Percentiles rank a stretch among this genome's conserved stretches.
Conservation (phyloP, 2,797 vertebrate species). For the Sebastes matsubarae region DNA sequence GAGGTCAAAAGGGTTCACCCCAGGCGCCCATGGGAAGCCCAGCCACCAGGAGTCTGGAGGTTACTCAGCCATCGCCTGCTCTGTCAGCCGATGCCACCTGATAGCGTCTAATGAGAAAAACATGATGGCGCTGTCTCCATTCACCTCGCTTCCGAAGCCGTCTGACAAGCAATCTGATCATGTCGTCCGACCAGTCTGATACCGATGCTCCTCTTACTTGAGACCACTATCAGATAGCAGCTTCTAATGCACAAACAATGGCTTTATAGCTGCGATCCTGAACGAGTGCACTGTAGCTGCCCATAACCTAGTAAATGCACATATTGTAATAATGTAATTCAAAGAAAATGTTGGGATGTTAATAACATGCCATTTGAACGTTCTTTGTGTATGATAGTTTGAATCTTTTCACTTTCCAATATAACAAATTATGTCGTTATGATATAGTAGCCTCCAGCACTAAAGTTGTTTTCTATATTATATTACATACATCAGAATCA, state of each 20-base stretch:
- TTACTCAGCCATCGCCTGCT: constrained; percentile 42
- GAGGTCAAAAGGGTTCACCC: constrained; percentile 60
- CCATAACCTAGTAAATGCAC: neutral
- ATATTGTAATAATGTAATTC: neutral
- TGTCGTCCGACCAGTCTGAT: constrained; percentile 63
- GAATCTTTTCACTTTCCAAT: neutral
- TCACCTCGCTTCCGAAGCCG: constrained; percentile 47
- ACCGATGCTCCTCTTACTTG: constrained; percentile 45
- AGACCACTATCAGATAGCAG: constrained; percentile 52
- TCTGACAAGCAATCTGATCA: constrained; percentile 69
- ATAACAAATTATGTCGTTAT: neutral
- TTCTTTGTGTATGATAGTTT: neutral
- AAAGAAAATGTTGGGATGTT: neutral
- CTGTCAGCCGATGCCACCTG: constrained; percentile 70
- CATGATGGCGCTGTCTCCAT: constrained; percentile 51
- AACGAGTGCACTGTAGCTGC: neutral
- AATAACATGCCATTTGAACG: neutral
- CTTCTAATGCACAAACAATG: constrained; percentile 1
- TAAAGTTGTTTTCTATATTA: neutral
- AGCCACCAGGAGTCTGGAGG: constrained; percentile 50
- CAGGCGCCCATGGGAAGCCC: constrained; percentile 27
- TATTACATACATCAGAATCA: neutral
- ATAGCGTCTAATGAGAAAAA: constrained; percentile 70
- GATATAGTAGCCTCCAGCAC: neutral
- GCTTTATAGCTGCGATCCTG: neutral